Conservation (phyloP, 2,113 vertebrate species). For the Anhinga rufa region DNA sequence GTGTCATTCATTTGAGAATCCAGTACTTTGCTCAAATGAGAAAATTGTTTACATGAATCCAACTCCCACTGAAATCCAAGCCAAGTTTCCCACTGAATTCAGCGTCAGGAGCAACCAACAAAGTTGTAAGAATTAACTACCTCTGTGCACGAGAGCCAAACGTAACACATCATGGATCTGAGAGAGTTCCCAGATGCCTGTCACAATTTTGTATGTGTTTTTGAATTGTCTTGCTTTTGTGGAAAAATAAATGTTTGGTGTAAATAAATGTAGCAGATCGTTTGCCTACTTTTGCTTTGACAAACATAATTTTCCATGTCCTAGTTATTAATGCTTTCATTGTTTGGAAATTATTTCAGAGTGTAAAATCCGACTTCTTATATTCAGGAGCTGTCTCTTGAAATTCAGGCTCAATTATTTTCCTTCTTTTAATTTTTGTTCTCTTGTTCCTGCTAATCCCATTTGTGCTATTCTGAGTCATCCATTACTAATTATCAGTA, state of each 20-base stretch:
- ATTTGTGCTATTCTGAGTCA: neutral
- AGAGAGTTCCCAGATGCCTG: neutral
- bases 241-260: neutral
- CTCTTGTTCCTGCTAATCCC: neutral
- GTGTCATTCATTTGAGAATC: neutral
- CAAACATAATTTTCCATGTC: neutral
- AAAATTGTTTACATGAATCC: neutral
- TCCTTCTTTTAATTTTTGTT: neutral
- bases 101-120: neutral
- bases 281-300: neutral
- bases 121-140: neutral
- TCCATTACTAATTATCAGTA: neutral
- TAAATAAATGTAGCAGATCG: neutral
- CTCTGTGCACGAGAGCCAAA: neutral
- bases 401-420: neutral
- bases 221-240: neutral
- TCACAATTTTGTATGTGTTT: neutral
- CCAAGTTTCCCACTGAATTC: neutral
- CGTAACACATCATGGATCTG: neutral
- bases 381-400: neutral
- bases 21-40: neutral
- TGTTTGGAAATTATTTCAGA: neutral
- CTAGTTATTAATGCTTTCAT: neutral
- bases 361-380: neutral
- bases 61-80: neutral